Evolutionary conservation across 2,888 invertebrate species (phyloP).

Genomic region (Sturmia bella): DNA sequence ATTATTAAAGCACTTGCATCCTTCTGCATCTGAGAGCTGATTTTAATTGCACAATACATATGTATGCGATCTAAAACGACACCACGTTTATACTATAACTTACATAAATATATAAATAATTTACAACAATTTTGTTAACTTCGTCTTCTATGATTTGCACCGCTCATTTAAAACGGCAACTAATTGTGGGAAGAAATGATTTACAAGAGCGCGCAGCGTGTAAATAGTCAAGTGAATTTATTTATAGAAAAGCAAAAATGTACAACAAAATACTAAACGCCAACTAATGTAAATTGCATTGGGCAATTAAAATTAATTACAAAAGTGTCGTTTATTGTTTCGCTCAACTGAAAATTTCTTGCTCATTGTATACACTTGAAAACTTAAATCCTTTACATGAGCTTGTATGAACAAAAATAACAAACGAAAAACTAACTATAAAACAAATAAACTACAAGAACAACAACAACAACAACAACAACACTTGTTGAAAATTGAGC

Average conservation of each 20-base stretch:
- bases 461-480: slow-evolving; percentile 14
- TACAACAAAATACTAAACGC: slow-evolving; percentile 31
- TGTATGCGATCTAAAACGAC: too few species aligned
- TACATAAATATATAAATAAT: too few species aligned
- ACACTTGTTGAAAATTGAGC: not conserved
- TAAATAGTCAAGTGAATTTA: slow-evolving; percentile 29
- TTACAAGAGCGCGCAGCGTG: slow-evolving; percentile 19
- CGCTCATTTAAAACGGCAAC: slow-evolving; percentile 14
- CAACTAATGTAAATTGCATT: slow-evolving; percentile 53
- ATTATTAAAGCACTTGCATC: too few species aligned
- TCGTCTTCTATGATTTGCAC: not conserved
- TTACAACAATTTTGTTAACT: too few species aligned
- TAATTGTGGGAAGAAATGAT: slow-evolving; percentile 35
- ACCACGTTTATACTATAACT: too few species aligned
- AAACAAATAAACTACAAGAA: slow-evolving; percentile 27
- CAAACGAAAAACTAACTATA: slow-evolving; percentile 15
- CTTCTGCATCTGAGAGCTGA: too few species aligned
- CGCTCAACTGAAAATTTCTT: slow-evolving; percentile 40
- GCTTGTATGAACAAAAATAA: slow-evolving; percentile 7
- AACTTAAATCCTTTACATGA: slow-evolving; percentile 47
- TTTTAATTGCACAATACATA: too few species aligned
- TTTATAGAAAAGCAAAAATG: slow-evolving; percentile 2
- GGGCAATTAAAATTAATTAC: slow-evolving; percentile 69
- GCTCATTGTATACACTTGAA: slow-evolving; percentile 60
- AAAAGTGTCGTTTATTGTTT: slow-evolving; percentile 45